Evolutionary conservation across 2,113 vertebrate species (phyloP), one percentile per base, ranked within the genome.

Genomic region (Regulus satrapa): DNA sequence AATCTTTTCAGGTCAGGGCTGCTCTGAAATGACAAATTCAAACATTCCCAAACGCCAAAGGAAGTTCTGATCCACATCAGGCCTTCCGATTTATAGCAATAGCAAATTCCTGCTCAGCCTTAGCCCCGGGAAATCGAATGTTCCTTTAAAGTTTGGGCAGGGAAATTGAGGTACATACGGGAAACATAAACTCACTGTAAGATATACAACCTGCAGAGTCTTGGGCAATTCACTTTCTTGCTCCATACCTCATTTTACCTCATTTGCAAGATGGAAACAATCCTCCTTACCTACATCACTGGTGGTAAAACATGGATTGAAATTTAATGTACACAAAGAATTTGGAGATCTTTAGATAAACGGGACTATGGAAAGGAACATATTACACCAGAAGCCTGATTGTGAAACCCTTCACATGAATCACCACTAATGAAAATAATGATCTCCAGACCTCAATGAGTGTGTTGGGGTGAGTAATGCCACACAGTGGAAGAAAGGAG

Each of bases 371-470:
- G 41, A 95, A 89, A 94, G 78, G 81, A 82, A 88, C 58, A 14
- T 21, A 34, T 94, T 85, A 84, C 77, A 92, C 45, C 83, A 95
- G 72, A 77, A 43, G 63, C 15, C 55, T 0, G 12, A 14, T 45
- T 89, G 89, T 34, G 89, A 95, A 97, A 95, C 80, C 31, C 68
- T 45, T 59, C 6, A 32, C 28, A 46, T 95, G 87, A 93, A 68
- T 97, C 96, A 96, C 69, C 64, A 4, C 61, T 91, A 67, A 92
- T 45, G 73, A 94, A 63, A 92, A 85, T 73, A 86, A 92, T 29
- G 34, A 69, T 73, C 74, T 66, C 5, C 16, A 78, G 69, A 48
- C 24, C 45, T 92, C 40, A 43, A 1, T 36, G 45, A 78, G 56
- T 31, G 40, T 81, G 55, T 29, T 63, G 58, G 3, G 4, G 41